A percentile compares a stretch with the other conserved stretches of the same genome.
These are phyloP conservation scores for Macrosteles quadrilineatus DNA, from an alignment of 1,140 invertebrate species.

Conservation along the genomic window DNA sequence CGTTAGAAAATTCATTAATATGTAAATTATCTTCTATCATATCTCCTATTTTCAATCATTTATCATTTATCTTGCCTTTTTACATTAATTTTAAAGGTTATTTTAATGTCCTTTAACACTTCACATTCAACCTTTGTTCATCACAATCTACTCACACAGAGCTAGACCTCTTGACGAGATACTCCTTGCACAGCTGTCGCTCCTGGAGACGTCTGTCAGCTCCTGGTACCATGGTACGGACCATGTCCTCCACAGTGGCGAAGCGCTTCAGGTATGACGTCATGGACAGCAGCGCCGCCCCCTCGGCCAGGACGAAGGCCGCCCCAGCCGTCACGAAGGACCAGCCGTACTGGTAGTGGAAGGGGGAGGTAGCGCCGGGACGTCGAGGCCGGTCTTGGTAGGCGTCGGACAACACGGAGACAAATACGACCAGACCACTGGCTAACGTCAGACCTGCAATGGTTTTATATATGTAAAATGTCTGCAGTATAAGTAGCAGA, in stretches of 20 bases:
- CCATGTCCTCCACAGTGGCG: slow-evolving; percentile 65
- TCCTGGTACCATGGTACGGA: slow-evolving; percentile 63
- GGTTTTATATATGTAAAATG: too few species aligned
- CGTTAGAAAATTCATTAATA: too few species aligned
- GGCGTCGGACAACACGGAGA: slow-evolving; percentile 63
- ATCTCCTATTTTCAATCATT: neutral
- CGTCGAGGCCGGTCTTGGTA: slow-evolving; percentile 50
- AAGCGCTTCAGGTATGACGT: slow-evolving; percentile 64
- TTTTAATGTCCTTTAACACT: neutral
- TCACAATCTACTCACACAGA: neutral
- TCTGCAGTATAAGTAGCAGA: too few species aligned
- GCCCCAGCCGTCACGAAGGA: slow-evolving; percentile 67
- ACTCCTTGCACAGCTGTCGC: slow-evolving; percentile 18
- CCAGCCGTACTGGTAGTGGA: slow-evolving; percentile 69
- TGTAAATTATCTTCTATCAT: neutral
- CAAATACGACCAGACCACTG: slow-evolving; percentile 62
- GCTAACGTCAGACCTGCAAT: slow-evolving; percentile 63
- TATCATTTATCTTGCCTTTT: neutral
- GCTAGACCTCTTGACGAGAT: slow-evolving; percentile 4
- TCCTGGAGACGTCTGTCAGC: slow-evolving; percentile 57
- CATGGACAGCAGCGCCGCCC: slow-evolving; percentile 62
- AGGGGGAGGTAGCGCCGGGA: slow-evolving; percentile 40
- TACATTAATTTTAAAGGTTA: neutral
- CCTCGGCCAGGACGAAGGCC: slow-evolving; percentile 65
- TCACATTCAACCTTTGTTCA: neutral